phyloP scores from a whole-genome alignment of 2,113 vertebrate genomes.

The Turdus rufiventris region DNA sequence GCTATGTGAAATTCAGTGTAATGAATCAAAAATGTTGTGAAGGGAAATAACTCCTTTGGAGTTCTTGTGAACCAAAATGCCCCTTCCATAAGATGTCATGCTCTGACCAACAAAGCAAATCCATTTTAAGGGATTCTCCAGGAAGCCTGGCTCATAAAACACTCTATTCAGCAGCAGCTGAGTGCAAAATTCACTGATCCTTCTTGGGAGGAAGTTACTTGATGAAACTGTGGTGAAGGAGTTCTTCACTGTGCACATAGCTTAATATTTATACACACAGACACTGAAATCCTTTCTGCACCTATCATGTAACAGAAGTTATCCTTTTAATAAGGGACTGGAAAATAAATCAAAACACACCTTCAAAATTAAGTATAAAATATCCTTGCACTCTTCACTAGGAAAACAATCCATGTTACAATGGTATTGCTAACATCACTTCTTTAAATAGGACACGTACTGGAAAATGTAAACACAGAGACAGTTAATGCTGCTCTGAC shows the following conservation, averaged over 20 bases:
- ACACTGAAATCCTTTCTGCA: background rate
- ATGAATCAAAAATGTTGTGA: background rate
- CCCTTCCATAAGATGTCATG: background rate
- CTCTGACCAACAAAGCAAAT: background rate
- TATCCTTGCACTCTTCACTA: background rate
- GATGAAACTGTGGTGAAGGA: background rate
- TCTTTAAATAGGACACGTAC: background rate
- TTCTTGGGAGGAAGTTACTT: background rate
- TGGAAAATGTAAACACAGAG: background rate
- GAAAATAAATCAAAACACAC: background rate
- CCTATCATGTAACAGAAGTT: background rate
- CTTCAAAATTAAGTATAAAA: background rate
- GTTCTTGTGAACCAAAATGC: background rate
- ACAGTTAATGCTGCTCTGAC: background rate
- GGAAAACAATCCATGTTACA: fast-evolving
- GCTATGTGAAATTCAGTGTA: background rate
- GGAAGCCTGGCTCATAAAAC: background rate
- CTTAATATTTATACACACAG: background rate
- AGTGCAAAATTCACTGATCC: background rate
- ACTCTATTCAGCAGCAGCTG: background rate
- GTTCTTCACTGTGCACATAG: fast-evolving
- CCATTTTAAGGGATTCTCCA: background rate
- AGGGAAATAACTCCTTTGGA: background rate
- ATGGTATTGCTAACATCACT: background rate
- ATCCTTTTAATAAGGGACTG: background rate